These are phyloP conservation scores for Xenentodon cancila DNA, from an alignment of 2,797 vertebrate genomes.

Conservation along the genomic window DNA sequence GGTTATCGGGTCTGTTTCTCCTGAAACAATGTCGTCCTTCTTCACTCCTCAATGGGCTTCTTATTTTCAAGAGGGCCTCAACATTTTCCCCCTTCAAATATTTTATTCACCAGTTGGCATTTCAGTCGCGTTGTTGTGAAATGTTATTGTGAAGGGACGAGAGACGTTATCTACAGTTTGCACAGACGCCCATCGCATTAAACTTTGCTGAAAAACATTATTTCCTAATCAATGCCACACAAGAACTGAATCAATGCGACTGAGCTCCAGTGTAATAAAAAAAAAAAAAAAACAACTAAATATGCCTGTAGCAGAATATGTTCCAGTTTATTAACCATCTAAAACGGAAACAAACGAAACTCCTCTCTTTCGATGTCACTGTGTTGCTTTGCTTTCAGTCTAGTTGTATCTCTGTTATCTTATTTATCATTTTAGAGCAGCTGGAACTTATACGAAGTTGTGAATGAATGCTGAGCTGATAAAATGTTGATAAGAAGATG, in stretches of 20 bases:
- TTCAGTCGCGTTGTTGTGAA: conserved; percentile 60
- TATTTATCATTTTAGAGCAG: conserved; percentile 10
- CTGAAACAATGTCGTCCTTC: conserved; percentile 74
- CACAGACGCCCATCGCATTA: conserved; percentile 30
- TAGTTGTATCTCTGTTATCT: background rate
- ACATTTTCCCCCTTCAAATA: conserved; percentile 48
- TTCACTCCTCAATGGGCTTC: conserved; percentile 67
- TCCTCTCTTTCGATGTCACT: background rate
- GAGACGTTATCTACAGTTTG: conserved; percentile 40
- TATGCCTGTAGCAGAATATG: conserved; percentile 14
- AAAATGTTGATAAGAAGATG: conserved; percentile 36
- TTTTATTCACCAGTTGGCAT: conserved; percentile 64
- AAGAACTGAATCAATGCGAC: conserved; percentile 11
- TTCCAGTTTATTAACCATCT: conserved; percentile 14
- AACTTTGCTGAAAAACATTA: conserved; percentile 14
- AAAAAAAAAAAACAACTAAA: conserved; percentile 19
- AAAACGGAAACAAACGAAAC: background rate
- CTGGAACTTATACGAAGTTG: conserved; percentile 16
- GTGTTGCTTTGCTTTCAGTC: background rate
- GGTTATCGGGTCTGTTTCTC: conserved; percentile 57
- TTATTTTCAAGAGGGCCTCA: conserved; percentile 57
- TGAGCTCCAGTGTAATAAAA: conserved; percentile 29
- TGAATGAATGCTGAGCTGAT: conserved; percentile 38
- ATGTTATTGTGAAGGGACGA: conserved; percentile 53
- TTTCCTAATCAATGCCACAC: conserved; percentile 25